These are phyloP conservation scores for Picus viridis DNA, from an alignment of 2,797 vertebrate species.

Conservation along the genomic window DNA sequence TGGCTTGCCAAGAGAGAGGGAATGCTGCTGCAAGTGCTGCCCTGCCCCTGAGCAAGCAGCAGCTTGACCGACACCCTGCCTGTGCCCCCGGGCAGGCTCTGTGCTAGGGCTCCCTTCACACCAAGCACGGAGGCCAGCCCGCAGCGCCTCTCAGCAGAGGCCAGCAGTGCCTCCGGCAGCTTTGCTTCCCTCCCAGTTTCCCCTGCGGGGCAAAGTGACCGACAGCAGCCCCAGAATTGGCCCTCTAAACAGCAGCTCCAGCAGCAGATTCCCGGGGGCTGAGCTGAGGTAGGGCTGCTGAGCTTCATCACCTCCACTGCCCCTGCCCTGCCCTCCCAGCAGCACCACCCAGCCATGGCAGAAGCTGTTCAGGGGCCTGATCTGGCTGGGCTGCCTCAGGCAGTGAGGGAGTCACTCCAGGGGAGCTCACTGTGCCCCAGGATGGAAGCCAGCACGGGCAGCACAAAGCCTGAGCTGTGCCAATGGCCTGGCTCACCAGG, in stretches of 20 bases:
- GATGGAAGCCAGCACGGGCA: background rate
- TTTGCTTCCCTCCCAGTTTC: background rate
- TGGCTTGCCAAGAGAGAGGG: background rate
- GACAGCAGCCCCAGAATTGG: background rate
- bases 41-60: background rate
- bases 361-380: background rate
- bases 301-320: background rate
- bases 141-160: background rate
- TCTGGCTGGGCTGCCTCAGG: fast-evolving
- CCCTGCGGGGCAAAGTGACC: background rate
- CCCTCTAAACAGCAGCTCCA: background rate
- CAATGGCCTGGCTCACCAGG: background rate
- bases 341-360: background rate
- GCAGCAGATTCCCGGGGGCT: background rate
- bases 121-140: background rate
- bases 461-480: background rate
- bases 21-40: background rate
- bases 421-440: background rate
- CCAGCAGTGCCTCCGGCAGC: background rate
- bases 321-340: background rate
- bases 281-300: background rate
- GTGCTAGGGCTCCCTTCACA: background rate
- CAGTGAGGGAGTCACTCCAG: background rate
- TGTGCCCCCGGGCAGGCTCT: background rate
- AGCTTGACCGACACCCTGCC: background rate